Evolutionary conservation across 2,797 vertebrate species (phyloP).

Genomic region (Gila robusta): DNA sequence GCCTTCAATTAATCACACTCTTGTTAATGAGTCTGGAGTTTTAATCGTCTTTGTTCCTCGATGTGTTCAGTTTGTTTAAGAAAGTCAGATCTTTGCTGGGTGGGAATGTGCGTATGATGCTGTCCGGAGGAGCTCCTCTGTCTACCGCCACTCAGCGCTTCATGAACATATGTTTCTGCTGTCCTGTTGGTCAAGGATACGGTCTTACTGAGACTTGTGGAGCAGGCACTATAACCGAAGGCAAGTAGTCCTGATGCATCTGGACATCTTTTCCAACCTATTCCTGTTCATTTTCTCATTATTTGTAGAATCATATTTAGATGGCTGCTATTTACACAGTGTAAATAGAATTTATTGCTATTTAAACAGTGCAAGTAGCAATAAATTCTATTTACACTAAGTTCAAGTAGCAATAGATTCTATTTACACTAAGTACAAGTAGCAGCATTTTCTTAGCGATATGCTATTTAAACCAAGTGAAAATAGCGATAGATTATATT

Average conservation of each 20-base stretch:
- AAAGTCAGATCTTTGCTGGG: conserved; percentile 94
- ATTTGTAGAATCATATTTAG: background rate
- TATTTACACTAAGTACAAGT: no score
- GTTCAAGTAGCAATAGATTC: no score
- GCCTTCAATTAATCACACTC: background rate
- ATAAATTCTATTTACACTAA: no score
- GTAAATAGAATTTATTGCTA: no score
- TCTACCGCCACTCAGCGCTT: conserved; percentile 93
- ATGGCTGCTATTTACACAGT: no score
- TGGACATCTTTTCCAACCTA: background rate
- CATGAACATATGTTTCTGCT: conserved; percentile 99
- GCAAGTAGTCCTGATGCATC: conserved; percentile 69
- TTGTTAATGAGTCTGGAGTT: background rate
- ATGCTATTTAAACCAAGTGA: no score
- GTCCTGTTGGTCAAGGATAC: conserved; percentile 96
- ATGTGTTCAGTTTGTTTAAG: conserved; percentile 84
- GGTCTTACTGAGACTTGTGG: conserved; percentile 97
- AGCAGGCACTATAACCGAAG: conserved; percentile 95
- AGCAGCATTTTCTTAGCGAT: no score
- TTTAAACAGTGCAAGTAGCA: no score
- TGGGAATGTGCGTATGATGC: conserved; percentile 94
- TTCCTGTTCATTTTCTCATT: background rate
- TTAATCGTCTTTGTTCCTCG: background rate
- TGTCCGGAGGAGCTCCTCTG: conserved; percentile 95
- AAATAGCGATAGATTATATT: no score